A percentile compares a stretch with the other conserved stretches of the same genome.
These are phyloP conservation scores for Dasypogon diadema DNA, from an alignment of 2,888 invertebrate species.

Conservation along the genomic window DNA sequence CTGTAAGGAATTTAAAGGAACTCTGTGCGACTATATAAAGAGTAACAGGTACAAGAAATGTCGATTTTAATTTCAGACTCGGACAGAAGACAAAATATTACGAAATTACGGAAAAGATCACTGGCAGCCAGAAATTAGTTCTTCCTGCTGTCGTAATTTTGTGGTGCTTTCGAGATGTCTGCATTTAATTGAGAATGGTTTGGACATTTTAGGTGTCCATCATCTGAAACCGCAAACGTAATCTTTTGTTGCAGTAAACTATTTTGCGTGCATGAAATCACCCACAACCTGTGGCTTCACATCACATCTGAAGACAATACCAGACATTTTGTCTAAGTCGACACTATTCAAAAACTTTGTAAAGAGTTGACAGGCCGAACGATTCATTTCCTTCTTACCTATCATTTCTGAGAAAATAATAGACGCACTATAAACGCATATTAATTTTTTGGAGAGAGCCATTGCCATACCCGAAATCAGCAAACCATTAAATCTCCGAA, in stretches of 20 bases:
- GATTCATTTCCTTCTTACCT: slow-evolving; percentile 25
- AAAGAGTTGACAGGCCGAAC: background rate
- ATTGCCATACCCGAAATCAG: slow-evolving; percentile 4
- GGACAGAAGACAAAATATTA: background rate
- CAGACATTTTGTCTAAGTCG: too few species aligned
- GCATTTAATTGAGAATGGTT: too few species aligned
- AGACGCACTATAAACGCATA: slow-evolving; percentile 7
- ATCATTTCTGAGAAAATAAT: slow-evolving; percentile 19
- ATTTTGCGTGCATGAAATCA: too few species aligned
- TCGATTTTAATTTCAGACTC: background rate
- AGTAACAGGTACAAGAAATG: background rate
- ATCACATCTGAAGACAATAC: too few species aligned
- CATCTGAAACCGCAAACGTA: too few species aligned
- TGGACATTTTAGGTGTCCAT: too few species aligned
- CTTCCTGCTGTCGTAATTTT: too few species aligned
- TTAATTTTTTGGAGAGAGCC: background rate
- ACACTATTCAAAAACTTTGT: background rate
- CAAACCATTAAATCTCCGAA: slow-evolving; percentile 36
- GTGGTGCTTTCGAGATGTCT: too few species aligned
- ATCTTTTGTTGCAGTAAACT: too few species aligned
- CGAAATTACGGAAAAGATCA: background rate
- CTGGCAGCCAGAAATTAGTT: background rate
- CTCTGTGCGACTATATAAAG: background rate
- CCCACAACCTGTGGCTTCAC: too few species aligned
- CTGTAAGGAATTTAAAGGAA: background rate